Percentiles rank a stretch among this genome's conserved stretches.
phyloP scores from a whole-genome alignment of 2,113 vertebrate genomes.

The Hepsetus odoe region DNA sequence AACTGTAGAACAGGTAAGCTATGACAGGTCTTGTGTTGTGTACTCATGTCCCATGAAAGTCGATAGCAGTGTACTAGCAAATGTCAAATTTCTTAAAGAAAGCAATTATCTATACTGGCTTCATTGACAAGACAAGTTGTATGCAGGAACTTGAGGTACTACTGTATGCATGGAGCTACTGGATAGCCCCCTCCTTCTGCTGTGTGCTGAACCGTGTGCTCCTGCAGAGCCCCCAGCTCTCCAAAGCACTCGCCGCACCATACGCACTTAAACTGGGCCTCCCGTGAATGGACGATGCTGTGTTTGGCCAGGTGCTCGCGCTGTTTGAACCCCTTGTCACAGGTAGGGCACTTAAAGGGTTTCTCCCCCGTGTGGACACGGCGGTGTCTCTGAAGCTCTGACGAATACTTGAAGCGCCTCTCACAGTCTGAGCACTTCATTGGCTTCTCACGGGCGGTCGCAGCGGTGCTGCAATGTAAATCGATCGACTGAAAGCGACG shows the following conservation, averaged over 20 bases:
- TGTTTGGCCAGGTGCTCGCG: slow-evolving; percentile 97
- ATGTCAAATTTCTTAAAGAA: slow-evolving; percentile 22
- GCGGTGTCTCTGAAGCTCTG: slow-evolving; percentile 92
- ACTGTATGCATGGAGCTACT: slow-evolving; percentile 88
- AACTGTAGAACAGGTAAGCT: background rate
- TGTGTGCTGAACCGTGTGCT: slow-evolving; percentile 94
- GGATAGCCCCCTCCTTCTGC: slow-evolving; percentile 89
- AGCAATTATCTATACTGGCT: slow-evolving; percentile 35
- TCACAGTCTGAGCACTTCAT: slow-evolving; percentile 96
- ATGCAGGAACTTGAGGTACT: slow-evolving; percentile 21
- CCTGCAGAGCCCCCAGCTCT: slow-evolving; percentile 90
- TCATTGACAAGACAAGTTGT: background rate
- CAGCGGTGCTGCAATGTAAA: slow-evolving; percentile 95
- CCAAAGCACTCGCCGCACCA: slow-evolving; percentile 96
- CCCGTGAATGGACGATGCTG: slow-evolving; percentile 91
- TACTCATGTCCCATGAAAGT: slow-evolving; percentile 13
- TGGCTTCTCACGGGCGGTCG: slow-evolving; percentile 91
- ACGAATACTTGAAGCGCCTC: slow-evolving; percentile 95
- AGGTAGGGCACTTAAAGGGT: slow-evolving; percentile 93
- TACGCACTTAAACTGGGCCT: slow-evolving; percentile 96
- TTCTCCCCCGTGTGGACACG: slow-evolving; percentile 95
- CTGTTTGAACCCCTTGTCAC: slow-evolving; percentile 97
- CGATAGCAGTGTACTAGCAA: slow-evolving; percentile 26
- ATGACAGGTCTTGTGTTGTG: slow-evolving; percentile 15
- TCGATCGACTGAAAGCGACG: slow-evolving; percentile 94